Base-by-base conservation (phyloP, 2,888 invertebrate species). In the Zootermopsis nevadensis region DNA sequence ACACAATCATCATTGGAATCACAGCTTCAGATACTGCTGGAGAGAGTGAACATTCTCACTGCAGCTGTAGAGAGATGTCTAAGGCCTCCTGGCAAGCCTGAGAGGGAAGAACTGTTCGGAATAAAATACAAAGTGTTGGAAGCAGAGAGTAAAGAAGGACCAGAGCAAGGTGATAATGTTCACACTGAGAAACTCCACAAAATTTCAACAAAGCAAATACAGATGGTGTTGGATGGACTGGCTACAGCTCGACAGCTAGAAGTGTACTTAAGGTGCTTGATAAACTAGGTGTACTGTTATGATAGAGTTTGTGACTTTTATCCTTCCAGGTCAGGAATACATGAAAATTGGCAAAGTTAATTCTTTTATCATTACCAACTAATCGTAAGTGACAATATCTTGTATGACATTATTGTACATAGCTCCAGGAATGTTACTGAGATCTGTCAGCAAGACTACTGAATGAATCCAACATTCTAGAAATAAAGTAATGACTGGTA, bases 181-280 rank as follows among this genome's bases (percentile, higher is more conserved):
- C 22, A 53, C 2, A 6, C n/a, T 27, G n/a, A 60, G 60, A 38
- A n/a, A 1, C 33, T 24, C 24, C 22, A 19, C 8, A 35, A 74
- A n/a, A 27, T 74, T 15, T 3, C 74, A n/a, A 74, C 22, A n/a
- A 87, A 91, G 2, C 92, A 79, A 6, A 79, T 27, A 19, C 60
- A 60, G 12, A 66, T 66, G 33, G 60, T 79, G 33, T 27, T 92
- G 86, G 91, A 92, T 80, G 88, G 92, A 85, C 88, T 94, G 3
- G 90, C 92, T 0, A 91, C 93, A 85, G 91, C 91, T 86, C 91
- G 94, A 0, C 94, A 94, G 86, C 92, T 93, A 87, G 94, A 94
- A 87, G 89, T 94, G 81, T 92, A 91, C 85, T 89, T 92, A 1
- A 92, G 94, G 91, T 90, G 86, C 76, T 60, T 27, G 60, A 48